Evolutionary conservation across 2,113 vertebrate species (phyloP).

Genomic region (Pontoporia blainvillei): DNA sequence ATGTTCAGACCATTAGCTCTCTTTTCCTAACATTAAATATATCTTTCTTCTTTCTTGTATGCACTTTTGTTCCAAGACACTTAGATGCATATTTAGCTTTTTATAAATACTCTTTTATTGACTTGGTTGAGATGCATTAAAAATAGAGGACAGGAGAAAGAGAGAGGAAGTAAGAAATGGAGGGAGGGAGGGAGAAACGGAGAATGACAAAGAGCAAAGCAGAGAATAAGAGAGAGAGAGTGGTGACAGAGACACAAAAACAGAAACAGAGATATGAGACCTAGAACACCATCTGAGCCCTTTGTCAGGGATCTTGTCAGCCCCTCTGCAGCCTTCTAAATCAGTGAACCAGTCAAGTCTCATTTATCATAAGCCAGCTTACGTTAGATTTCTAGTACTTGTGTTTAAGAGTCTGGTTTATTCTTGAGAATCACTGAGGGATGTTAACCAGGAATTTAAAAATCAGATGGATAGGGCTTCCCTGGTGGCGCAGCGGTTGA

Average conservation of each 20-base stretch:
- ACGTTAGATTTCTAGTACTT: neutral
- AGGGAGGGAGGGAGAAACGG: neutral
- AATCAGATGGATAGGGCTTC: too few species aligned
- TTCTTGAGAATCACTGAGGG: neutral
- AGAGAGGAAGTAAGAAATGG: rapidly evolving
- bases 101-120: neutral
- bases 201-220: neutral
- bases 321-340: rapidly evolving
- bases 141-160: neutral
- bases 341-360: neutral
- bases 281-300: neutral
- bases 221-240: neutral
- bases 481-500: too few species aligned
- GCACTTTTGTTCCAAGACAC: neutral
- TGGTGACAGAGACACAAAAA: neutral
- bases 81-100: neutral
- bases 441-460: neutral
- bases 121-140: neutral
- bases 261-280: neutral
- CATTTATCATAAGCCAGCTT: neutral
- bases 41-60: neutral
- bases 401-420: neutral
- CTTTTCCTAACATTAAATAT: neutral
- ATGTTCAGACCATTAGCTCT: neutral
- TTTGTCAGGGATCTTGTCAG: neutral